These are phyloP conservation scores for Syngnathus rostellatus DNA, from an alignment of 2,797 vertebrate species.

Conservation along the genomic window DNA sequence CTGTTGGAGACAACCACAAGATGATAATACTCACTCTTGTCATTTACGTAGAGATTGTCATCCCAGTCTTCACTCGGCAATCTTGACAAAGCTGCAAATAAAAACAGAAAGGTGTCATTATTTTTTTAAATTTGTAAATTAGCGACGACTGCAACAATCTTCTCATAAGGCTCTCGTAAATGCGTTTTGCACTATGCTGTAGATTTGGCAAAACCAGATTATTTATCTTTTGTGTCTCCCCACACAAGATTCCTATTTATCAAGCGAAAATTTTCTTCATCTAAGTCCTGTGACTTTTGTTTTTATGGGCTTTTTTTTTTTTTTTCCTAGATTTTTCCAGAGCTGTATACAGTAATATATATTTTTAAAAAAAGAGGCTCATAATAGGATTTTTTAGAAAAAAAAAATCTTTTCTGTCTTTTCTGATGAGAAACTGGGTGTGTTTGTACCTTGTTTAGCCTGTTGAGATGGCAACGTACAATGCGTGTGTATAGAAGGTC, in stretches of 20 bases:
- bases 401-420: not conserved
- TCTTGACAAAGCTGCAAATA: not conserved
- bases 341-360: no score
- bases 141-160: not conserved
- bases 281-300: not conserved
- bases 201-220: not conserved
- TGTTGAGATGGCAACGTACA: constrained; percentile 2
- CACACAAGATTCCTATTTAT: not conserved
- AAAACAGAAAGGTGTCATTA: not conserved
- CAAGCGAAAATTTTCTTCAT: not conserved
- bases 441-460: constrained; percentile 52
- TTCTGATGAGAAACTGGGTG: not conserved
- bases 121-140: no score
- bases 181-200: not conserved
- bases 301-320: no score
- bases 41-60: constrained; percentile 26
- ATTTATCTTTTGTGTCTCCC: not conserved
- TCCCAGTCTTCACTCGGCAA: not conserved
- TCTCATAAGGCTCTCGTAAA: not conserved
- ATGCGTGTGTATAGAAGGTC: not conserved
- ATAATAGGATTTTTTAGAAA: not conserved
- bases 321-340: no score
- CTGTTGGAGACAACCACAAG: constrained; percentile 13
- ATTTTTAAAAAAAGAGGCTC: no score
- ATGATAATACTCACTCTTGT: constrained; percentile 38